Base-by-base conservation (phyloP, 2,797 vertebrate species). In the Zenarchopterus dispar region DNA sequence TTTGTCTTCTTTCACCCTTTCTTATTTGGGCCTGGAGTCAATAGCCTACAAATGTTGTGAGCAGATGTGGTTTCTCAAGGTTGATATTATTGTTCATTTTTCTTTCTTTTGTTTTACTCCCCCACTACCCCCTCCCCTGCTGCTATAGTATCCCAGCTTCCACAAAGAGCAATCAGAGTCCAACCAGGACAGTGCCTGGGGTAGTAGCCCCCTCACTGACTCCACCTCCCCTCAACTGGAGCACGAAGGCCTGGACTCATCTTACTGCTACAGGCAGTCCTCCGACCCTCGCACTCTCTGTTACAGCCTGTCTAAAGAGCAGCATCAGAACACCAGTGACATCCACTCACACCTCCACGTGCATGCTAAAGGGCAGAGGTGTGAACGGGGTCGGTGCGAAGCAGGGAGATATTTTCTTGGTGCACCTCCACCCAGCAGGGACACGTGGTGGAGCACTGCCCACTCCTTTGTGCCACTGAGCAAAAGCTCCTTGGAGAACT, bases 181-280 rank as follows among this genome's bases (percentile, higher is more conserved):
- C 0, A 96, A 98, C 79, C 96, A 96, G 2, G 97, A 97, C 70
- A 97, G 97, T 75, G 95, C 95, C 1, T 98, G 97, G 97, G 96
- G 95, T 1, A 96, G 96, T 67, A 98, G 96, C 58, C 97, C 97
- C 0, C 89, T 97, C 75, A 97, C 96, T 0, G 97, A 97, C 62
- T 91, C 95, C 0, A 91, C 95, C 53, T 98, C 96, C 60, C 97
- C 97, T 7, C 96, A 96, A 88, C 93, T 96, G 92, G 97, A 98
- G 59, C 89, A 94, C 0, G 96, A 97, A 56, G 92, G 94, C 26
- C 88, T 93, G 0, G 96, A 97, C 0, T 74, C 92, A 8, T 95
- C 96, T 33, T 97, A 95, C 42, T 94, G 95, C 78, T 97, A 96
- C 90, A 88, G 94, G 11, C 96, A 96, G 81, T 92, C 96, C 75